Base-by-base conservation (phyloP, 2,113 vertebrate species). In the Tor tambroides region DNA sequence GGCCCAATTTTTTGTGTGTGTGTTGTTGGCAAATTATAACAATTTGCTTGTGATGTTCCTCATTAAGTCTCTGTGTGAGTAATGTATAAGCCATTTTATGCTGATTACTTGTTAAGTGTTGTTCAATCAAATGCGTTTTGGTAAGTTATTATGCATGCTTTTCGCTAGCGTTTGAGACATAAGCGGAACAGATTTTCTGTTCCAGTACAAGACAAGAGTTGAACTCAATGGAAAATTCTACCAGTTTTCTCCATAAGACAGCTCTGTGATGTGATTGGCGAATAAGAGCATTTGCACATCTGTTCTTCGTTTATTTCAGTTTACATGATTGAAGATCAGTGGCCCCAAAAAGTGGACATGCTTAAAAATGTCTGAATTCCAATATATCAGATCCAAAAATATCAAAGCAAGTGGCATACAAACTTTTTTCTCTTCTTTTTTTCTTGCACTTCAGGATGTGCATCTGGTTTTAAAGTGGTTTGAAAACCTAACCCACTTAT, bases 241-340 rank as follows among this genome's bases (percentile, higher is more conserved):
- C 79, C n/a, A 80, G 56, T 17, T 41, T 63, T 59, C n/a, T 74
- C 32, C 23, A 9, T 6, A 61, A 59, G 21, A n/a, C 10, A 28
- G 12, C 32, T 59, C 30, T 41, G 23, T 41, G 35, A 56, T 41
- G 23, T 41, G 35, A 56, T 43, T 65, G 12, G 32, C 17, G 11
- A 61, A 61, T 41, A 26, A 80, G 32, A 80, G 51, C 76, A 80
- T 43, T 65, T 81, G 12, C 79, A 28, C 79, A 65, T 81, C 59
- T 81, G 79, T 41, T 81, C 35, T 63, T 65, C 0, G n/a, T 81
- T 81, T 28, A 81, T 28, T 41, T 21, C 79, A 5, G 15, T 65
- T 81, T 26, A 65, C 79, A 19, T 43, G 23, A 63, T 32, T 7
- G 59, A 28, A 81, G 56, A 28, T 21, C 15, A 26, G 12, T 61